Base-by-base conservation (phyloP, 2,113 vertebrate genomes). In the Pholis gunnellus region DNA sequence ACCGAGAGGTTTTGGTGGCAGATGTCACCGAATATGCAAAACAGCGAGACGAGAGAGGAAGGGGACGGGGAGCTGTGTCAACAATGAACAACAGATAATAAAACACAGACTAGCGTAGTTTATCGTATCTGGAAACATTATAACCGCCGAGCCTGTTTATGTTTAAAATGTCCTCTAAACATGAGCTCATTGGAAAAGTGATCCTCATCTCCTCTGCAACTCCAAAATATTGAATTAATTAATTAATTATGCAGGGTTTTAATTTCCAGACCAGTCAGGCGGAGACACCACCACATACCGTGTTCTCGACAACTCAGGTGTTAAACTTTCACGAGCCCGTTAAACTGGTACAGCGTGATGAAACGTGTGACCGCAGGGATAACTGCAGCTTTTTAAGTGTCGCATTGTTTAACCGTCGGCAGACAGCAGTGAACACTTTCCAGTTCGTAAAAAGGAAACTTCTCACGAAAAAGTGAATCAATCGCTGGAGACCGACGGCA, bases 11-110 rank as follows among this genome's bases (percentile, higher is more conserved):
- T 46, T 25, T n/a, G 70, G 70, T 29, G 82, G 66, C 90, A 89
- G 88, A 91, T 88, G 89, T 88, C 76, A 56, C 72, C 66, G 70
- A 89, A 87, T 77, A 88, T 82, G 83, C 64, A 86, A 80, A 82
- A 61, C 34, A 60, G 25, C 46, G 9, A 11, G 11, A 60, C 1
- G 1, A 63, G 42, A 44, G 34, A 72, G 73, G 61, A 80, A 66
- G 50, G 9, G 52, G 52, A 40, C 25, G 14, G 17, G 46, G 3
- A 3, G 67, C 31, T 84, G 59, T 4, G 74, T 34, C 57, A 5
- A 90, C 83, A 75, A 56, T 3, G 48, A 15, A 14, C 9, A 69
- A 6, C 38, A 22, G 78, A 76, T 46, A 70, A 61, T 34, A 36
- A 22, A 20, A 10, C 4, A 11, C 48, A n/a, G 77, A 54, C 60